Conservation (phyloP, 2,113 vertebrate genomes). For the Pseudorasbora parva region DNA sequence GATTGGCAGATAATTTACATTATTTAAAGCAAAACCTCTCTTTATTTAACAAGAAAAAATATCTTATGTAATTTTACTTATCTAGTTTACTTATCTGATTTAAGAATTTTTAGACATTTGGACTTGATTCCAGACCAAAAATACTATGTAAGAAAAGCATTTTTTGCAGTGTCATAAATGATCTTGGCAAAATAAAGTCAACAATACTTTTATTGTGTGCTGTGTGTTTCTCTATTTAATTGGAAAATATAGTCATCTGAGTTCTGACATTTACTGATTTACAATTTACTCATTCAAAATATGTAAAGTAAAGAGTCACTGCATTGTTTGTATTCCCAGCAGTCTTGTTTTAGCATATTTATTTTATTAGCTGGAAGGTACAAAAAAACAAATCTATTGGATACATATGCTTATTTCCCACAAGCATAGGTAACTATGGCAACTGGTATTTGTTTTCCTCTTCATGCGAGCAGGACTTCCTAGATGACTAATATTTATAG, state of each 20-base stretch:
- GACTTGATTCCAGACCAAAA: too few species aligned
- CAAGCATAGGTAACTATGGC: background rate
- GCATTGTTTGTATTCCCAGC: background rate
- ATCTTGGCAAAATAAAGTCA: background rate
- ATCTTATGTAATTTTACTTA: too few species aligned
- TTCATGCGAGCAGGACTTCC: background rate
- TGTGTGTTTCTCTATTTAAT: background rate
- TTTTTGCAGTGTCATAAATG: background rate
- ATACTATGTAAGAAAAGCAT: too few species aligned
- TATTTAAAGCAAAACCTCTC: too few species aligned
- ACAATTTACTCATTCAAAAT: background rate
- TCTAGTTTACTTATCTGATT: too few species aligned
- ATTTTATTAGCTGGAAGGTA: background rate
- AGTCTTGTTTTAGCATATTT: background rate
- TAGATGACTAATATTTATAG: background rate
- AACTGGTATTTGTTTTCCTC: background rate
- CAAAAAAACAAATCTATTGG: background rate
- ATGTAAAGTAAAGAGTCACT: background rate
- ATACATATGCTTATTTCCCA: background rate
- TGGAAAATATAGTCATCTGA: background rate
- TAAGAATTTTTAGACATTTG: too few species aligned
- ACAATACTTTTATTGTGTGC: too few species aligned
- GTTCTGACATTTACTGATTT: background rate
- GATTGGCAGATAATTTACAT: too few species aligned
- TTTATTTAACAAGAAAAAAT: too few species aligned